Base-by-base conservation (phyloP, 2,888 invertebrate genomes). In the Geophilus truncorum region DNA sequence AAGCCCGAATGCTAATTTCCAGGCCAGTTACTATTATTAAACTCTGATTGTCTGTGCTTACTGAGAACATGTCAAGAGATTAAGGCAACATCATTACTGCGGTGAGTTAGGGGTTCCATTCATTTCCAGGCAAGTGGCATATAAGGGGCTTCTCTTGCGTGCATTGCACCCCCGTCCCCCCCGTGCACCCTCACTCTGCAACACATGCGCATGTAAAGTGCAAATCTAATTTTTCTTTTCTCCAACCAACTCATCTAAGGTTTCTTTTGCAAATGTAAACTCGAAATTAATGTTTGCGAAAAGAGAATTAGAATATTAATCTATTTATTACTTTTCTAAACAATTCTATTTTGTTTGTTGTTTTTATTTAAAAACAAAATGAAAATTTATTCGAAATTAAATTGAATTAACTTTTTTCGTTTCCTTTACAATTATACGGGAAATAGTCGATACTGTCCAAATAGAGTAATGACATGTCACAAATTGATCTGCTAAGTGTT, bases 21-120 rank as follows among this genome's bases (percentile, higher is more conserved):
- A 28, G 70, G 70, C 70, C 70, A n/a, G 70, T 70, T 70, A 70
- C 70, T 70, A 70, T 70, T 70, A 70, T 70, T 70, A 70, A 70
- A 70, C 70, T 70, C 70, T 70, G 70, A 70, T 70, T 70, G 70
- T 70, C 70, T 70, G 70, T 70, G 70, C 70, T 70, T 70, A 70
- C 70, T 70, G 70, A 70, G 25, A 70, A 70, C 70, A 70, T 70
- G 70, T 70, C 70, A 70, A 25, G 70, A 70, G 70, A 70, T 70
- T 70, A 70, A 70, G 70, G 70, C 70, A 70, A 70, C 70, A 70
- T 70, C 70, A 70, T 70, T 70, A 70, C 70, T 28, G 70, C 28
- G 70, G 70, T 70, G 70, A 70, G 70, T 70, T 70, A 70, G 28
- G 25, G 70, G 70, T 70, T 70, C 70, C 70, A 70, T 70, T 70